Conservation (phyloP, 2,888 invertebrate genomes). For the Pristionchus entomophagus region DNA sequence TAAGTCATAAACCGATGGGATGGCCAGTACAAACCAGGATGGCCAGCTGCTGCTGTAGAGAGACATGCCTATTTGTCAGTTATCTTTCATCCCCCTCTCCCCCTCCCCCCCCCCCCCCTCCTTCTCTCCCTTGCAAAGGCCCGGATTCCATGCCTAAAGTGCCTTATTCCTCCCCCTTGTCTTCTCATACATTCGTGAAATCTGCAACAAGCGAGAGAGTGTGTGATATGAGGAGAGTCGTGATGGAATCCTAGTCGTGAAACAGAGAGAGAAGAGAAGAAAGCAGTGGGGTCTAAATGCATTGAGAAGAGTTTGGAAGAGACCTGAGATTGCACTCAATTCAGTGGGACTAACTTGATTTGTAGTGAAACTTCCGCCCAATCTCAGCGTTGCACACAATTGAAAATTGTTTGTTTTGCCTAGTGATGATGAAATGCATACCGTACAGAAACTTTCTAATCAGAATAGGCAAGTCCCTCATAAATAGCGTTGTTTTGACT, state of each 20-base stretch:
- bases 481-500: slow-evolving; percentile 35
- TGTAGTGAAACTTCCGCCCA: not conserved
- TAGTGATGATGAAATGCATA: not conserved
- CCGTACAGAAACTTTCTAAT: slow-evolving; percentile 8
- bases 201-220: not conserved
- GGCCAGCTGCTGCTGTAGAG: not conserved
- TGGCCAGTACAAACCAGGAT: not conserved
- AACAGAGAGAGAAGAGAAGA: not conserved
- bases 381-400: slow-evolving; percentile 32
- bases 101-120: not conserved
- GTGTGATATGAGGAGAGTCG: not conserved
- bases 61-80: slow-evolving; percentile 14
- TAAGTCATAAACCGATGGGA: not conserved
- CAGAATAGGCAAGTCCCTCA: slow-evolving; percentile 1
- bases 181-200: slow-evolving; percentile 40
- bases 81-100: slow-evolving; percentile 16
- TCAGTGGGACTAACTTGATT: not conserved
- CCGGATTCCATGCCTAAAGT: slow-evolving; percentile 30
- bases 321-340: slow-evolving; percentile 35
- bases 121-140: not conserved
- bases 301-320: not conserved
- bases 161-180: not conserved
- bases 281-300: not conserved
- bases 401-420: not conserved
- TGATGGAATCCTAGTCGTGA: not conserved